A percentile compares a stretch with the other conserved stretches of the same genome.
Conservation (phyloP, 2,113 vertebrate species). For the Colaptes auratus region DNA sequence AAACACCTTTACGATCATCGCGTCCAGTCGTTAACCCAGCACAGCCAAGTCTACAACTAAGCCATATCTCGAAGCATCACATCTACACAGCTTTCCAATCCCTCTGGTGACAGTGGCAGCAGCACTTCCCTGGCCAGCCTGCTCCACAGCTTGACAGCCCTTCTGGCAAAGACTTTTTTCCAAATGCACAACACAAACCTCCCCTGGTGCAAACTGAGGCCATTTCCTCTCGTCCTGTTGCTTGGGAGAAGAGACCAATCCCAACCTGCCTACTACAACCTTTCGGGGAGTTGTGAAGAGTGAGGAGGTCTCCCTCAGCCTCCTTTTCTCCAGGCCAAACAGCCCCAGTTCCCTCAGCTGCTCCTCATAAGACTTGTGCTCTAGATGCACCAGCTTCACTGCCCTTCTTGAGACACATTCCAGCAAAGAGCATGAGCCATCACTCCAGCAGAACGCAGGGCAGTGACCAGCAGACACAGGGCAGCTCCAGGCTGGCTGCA, state of each 20-base stretch:
- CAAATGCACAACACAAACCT: no score
- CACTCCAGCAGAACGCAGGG: background rate
- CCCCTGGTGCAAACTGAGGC: background rate
- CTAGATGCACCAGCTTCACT: background rate
- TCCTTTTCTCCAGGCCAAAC: no score
- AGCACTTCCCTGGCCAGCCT: background rate
- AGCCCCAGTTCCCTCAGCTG: no score
- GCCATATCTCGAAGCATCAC: background rate
- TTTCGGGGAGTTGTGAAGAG: background rate
- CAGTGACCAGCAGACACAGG: background rate
- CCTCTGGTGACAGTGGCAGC: background rate
- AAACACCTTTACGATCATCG: background rate
- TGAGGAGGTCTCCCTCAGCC: no score
- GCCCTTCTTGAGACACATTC: background rate
- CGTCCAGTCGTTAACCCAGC: background rate
- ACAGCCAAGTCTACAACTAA: no score
- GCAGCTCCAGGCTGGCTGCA: background rate
- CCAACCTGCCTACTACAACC: background rate
- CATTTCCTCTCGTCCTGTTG: background rate
- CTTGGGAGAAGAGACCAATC: background rate
- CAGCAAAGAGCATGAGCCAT: background rate
- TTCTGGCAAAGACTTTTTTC: no score
- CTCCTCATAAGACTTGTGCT: no score
- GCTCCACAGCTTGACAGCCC: background rate
- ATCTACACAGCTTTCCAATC: background rate